A percentile compares a stretch with the other conserved stretches of the same genome.
These are phyloP conservation scores for Rhynchophorus ferrugineus DNA, from an alignment of 1,140 invertebrate species.

Conservation along the genomic window DNA sequence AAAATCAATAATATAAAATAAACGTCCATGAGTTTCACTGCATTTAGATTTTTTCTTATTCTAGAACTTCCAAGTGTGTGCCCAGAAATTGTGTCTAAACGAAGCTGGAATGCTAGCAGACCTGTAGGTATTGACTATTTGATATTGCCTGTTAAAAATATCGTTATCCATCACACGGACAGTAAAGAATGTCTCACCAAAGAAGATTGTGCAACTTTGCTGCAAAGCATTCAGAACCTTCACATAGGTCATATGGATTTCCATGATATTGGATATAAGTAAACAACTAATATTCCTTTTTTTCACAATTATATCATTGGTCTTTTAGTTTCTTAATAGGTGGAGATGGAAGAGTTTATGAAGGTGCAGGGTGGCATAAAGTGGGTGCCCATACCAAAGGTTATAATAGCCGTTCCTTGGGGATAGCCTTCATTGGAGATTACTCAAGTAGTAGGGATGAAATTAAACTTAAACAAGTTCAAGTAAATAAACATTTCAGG, in stretches of 20 bases:
- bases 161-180: constrained; percentile 65
- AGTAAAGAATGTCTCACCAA: constrained; percentile 48
- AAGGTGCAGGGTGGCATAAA: constrained; percentile 66
- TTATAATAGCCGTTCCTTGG: constrained; percentile 52
- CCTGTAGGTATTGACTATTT: constrained; percentile 46
- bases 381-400: constrained; percentile 61
- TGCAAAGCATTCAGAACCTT: constrained; percentile 49
- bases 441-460: constrained; percentile 34
- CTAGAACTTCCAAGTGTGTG: constrained; percentile 28
- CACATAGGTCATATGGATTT: constrained; percentile 50
- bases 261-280: constrained; percentile 57
- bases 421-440: constrained; percentile 50
- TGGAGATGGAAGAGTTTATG: constrained; percentile 68
- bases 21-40: no score
- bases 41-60: no score
- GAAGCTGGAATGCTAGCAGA: constrained; percentile 39
- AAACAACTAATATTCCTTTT: constrained; percentile 19
- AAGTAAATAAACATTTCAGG: constrained; percentile 41
- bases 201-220: constrained; percentile 42
- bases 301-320: no score
- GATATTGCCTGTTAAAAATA: constrained; percentile 49
- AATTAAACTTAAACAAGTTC: constrained; percentile 7
- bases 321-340: constrained; percentile 68
- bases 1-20: no score
- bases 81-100: constrained; percentile 31